Evolutionary conservation across 2,113 vertebrate species (phyloP), one percentile per base, ranked within the genome.

Genomic region (Nannospalax galili): DNA sequence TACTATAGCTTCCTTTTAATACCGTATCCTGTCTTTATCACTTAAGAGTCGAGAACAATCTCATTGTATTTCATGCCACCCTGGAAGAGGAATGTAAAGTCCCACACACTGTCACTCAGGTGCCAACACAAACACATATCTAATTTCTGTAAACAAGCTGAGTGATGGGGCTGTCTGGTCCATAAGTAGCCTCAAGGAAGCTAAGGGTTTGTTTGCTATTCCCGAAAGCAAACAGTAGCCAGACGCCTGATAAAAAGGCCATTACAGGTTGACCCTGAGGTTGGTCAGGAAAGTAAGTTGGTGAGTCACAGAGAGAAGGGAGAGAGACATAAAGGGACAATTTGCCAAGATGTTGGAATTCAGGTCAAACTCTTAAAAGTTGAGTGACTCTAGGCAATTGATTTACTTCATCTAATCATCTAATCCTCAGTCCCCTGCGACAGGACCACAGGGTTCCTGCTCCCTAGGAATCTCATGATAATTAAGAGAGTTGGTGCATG

Each of bases 211-310:
- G 35, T 95, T 94, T 93, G 90, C 52, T 12, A 11, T 78, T 91
- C 70, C 70, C 81, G 81, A 90, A 95, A 88, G 77, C 84, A 94
- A 95, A 97, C 89, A 96, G 93, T 96, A 97, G 94, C 96, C 93
- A 88, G 94, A 95, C 0, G 0, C 85, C 84, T 95, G 96, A 96
- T 92, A 97, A 96, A 89, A 82, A 94, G 28, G 80, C 58, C 30
- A 17, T 74, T 74, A 40, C 28, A 65, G 60, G 65, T 75, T 82
- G 65, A 96, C 84, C 64, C 74, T 56, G 82, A 90, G 89, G 19
- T 90, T 90, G 70, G 20, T 65, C 62, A 77, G 45, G 67, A 52
- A 89, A 91, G 28, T 72, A 85, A 82, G 32, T 4, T 52, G 37
- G 88, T 5, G 78, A 92, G 58, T 90, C 80, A 89, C 15, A 65